phyloP scores from a whole-genome alignment of 2,797 vertebrate species.

The Gallinago solitaria region DNA sequence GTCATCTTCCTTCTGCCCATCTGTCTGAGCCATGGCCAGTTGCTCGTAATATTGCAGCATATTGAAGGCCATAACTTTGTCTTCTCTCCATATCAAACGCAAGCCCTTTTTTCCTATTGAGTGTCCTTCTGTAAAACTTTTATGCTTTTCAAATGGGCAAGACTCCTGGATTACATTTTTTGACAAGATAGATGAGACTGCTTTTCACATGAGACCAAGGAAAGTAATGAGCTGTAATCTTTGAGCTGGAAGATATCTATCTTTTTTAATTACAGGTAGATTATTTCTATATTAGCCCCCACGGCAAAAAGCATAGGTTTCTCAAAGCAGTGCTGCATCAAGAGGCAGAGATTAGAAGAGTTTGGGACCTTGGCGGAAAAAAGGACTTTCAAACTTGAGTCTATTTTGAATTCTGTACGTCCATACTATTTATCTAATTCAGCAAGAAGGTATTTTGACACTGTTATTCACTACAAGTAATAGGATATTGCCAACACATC shows the following conservation, averaged over 20 bases:
- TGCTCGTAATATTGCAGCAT: accelerated
- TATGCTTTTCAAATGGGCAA: not conserved
- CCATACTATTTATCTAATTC: not conserved
- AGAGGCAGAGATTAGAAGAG: not conserved
- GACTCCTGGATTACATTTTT: constrained; percentile 21
- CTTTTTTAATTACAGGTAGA: constrained; percentile 63
- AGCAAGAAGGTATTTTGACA: not conserved
- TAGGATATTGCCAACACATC: not conserved
- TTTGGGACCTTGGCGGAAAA: not conserved
- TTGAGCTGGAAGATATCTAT: constrained; percentile 43
- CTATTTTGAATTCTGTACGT: not conserved
- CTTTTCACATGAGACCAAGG: constrained; percentile 53
- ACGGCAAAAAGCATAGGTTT: not conserved
- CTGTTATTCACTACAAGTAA: not conserved
- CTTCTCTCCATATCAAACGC: not conserved
- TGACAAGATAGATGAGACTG: constrained; percentile 58
- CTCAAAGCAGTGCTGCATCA: not conserved
- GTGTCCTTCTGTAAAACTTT: constrained; percentile 13
- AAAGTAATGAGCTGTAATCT: constrained; percentile 64
- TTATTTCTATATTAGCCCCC: constrained; percentile 45
- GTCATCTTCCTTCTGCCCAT: not conserved
- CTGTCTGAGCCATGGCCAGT: not conserved
- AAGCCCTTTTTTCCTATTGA: not conserved
- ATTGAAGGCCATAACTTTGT: not conserved
- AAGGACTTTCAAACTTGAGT: not conserved